Conservation (phyloP, 2,888 invertebrate genomes). For the Diadegma fenestrale region DNA sequence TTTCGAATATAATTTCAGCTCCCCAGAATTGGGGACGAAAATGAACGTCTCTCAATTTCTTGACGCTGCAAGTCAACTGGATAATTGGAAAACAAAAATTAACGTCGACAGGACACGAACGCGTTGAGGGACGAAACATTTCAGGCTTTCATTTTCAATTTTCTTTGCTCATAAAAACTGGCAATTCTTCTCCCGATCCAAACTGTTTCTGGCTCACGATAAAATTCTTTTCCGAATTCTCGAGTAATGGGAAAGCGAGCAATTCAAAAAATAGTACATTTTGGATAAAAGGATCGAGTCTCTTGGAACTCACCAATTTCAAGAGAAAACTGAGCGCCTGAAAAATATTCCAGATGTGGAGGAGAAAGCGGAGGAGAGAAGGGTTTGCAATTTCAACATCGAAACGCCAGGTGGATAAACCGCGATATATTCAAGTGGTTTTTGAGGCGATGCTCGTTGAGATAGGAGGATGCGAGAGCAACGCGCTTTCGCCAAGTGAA, state of each 20-base stretch:
- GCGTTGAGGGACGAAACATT: not conserved
- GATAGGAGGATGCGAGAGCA: not conserved
- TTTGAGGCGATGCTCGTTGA: not conserved
- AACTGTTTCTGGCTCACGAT: not conserved
- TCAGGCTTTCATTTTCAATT: not conserved
- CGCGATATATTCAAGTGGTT: constrained; percentile 23
- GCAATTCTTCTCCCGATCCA: not conserved
- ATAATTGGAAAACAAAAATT: constrained; percentile 2
- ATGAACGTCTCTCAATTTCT: not conserved
- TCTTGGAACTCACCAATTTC: constrained; percentile 20
- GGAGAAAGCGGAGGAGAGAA: not conserved
- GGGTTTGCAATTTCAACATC: not conserved
- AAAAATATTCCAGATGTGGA: not conserved
- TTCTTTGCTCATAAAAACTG: not conserved
- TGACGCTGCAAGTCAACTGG: not conserved
- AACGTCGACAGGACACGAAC: not conserved
- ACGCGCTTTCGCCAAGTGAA: constrained; percentile 8
- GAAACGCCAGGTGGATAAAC: constrained; percentile 45
- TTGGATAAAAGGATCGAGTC: not conserved
- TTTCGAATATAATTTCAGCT: not conserved
- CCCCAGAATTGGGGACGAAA: not conserved
- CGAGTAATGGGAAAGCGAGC: not conserved
- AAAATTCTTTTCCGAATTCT: not conserved
- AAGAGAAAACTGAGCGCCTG: constrained; percentile 2
- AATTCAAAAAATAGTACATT: not conserved